These are phyloP conservation scores for Staurois parvus DNA, from an alignment of 2,797 vertebrate species.

Conservation along the genomic window DNA sequence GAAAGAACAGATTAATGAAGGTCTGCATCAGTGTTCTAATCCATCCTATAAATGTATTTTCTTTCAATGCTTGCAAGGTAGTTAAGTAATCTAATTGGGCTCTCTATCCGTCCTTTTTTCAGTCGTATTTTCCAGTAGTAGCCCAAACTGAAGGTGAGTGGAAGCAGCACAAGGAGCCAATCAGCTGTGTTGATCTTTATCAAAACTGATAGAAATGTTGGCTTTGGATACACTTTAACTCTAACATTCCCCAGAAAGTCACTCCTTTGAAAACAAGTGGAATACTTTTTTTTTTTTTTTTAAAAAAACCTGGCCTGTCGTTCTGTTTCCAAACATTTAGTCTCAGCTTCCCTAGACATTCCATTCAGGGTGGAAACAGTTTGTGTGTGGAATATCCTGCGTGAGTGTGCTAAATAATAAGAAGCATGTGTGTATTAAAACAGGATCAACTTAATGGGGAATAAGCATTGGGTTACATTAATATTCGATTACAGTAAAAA, in stretches of 20 bases:
- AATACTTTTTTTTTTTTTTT: background rate
- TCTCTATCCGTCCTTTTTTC: no score
- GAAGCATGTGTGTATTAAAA: constrained; percentile 86
- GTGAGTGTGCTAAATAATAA: constrained; percentile 86
- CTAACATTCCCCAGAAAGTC: background rate
- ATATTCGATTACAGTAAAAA: constrained; percentile 87
- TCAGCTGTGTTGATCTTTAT: no score
- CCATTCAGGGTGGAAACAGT: constrained; percentile 82
- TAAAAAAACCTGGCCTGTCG: constrained; percentile 43
- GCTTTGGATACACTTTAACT: no score
- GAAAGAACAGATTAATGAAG: no score
- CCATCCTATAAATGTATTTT: no score
- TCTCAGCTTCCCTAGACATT: constrained; percentile 78
- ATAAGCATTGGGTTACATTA: constrained; percentile 82
- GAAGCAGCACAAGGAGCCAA: no score
- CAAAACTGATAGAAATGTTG: no score
- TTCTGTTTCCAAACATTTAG: constrained; percentile 62
- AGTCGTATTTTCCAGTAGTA: no score
- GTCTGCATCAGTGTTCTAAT: no score
- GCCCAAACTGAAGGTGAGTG: no score
- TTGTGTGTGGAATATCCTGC: constrained; percentile 81
- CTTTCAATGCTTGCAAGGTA: no score
- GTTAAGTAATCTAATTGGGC: no score
- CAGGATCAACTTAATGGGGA: constrained; percentile 82
- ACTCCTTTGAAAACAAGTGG: background rate